Evolutionary conservation across 2,888 invertebrate species (phyloP).

Genomic region (Litoditis marina): DNA sequence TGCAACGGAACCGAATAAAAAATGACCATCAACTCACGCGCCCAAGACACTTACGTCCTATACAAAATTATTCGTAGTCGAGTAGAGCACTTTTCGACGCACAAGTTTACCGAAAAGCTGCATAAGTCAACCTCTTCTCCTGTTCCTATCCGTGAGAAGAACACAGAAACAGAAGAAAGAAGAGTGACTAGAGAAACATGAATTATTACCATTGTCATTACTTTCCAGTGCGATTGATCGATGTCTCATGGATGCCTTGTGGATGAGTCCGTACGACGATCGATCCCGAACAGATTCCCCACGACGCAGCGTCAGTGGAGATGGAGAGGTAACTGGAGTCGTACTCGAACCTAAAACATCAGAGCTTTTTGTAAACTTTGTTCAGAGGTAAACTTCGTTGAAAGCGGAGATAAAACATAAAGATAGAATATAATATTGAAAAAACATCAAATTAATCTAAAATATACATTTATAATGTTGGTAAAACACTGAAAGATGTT

Average conservation of each 20-base stretch:
- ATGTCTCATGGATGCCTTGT: slow-evolving; percentile 59
- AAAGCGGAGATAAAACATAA: slow-evolving; percentile 4
- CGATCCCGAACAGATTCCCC: slow-evolving; percentile 54
- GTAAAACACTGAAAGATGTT: no score
- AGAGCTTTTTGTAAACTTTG: no score
- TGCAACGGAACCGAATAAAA: no score
- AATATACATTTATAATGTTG: no score
- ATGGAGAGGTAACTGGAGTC: slow-evolving; percentile 7
- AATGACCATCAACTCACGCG: no score
- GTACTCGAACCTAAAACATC: slow-evolving; percentile 8
- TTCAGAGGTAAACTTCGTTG: no score
- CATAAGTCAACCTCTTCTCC: background rate
- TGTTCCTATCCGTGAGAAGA: background rate
- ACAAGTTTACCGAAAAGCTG: background rate
- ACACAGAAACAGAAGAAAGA: slow-evolving; percentile 4
- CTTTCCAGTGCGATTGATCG: slow-evolving; percentile 58
- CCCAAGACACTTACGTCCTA: no score
- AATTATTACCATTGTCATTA: slow-evolving; percentile 47
- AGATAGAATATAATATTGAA: background rate
- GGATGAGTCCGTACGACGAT: slow-evolving; percentile 48
- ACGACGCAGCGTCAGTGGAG: slow-evolving; percentile 33
- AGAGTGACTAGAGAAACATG: background rate
- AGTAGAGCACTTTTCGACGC: no score
- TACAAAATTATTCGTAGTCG: no score
- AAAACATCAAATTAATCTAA: no score